Evolutionary conservation across 2,113 vertebrate species (phyloP), one percentile per base, ranked within the genome.

Genomic region (Oncorhynchus masou): DNA sequence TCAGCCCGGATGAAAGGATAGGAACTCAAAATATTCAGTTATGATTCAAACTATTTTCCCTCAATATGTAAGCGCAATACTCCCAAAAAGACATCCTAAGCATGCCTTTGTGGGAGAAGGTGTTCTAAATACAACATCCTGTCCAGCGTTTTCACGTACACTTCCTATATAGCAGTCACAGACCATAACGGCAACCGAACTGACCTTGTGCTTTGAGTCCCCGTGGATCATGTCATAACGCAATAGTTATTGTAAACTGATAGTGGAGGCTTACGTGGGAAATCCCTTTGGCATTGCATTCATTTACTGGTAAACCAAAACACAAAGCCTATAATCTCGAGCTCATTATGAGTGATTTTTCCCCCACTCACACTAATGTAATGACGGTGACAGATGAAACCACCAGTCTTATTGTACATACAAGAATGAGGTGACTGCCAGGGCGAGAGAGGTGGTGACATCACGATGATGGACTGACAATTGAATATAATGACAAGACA

Each of bases 231-330:
- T 79, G 75, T 80, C 76, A 87, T 86, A 92, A 91, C 84, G 86
- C 84, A 82, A 82, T 76, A 88, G 91, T 92, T 90, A 91, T 89
- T 91, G 91, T 92, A 92, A 91, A 88, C 82, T 86, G 90, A 93
- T 89, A 90, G 7, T 2, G 70, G 57, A 71, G 87, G 84, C 87
- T 91, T 89, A 90, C 74, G 81, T 27, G 45, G 85, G 87, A 85
- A 91, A 91, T 91, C 91, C 90, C 90, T 89, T 73, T 83, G 89
- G 91, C 87, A 91, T 78, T 65, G 85, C 79, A 45, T 70, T 76
- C 85, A 88, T 91, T 93, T 90, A 89, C 88, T 85, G 88, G 88
- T 89, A 92, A 91, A 92, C 89, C 86, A 89, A 91, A 90, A 88
- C 87, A 45, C 91, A 91, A 93, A 91, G 89, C 90, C 90, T 89